These are phyloP conservation scores for Ypsolopha sequella DNA, from an alignment of 2,888 invertebrate genomes.

Conservation along the genomic window DNA sequence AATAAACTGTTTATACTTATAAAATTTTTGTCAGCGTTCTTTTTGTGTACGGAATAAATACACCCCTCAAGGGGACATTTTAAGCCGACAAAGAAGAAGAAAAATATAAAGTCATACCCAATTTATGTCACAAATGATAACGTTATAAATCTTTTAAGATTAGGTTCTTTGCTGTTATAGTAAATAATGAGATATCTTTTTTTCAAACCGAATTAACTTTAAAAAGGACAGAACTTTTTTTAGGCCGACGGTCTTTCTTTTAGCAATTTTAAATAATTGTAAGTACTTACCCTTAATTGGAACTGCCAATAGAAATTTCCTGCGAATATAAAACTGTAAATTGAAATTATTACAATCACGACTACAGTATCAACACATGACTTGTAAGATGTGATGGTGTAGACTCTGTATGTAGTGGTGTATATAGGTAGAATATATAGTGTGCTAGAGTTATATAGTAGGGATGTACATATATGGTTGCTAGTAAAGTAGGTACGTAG, in stretches of 20 bases:
- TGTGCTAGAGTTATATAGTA: no score
- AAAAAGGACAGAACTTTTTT: neutral
- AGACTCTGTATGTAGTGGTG: neutral
- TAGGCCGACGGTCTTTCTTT: neutral
- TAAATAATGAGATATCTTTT: neutral
- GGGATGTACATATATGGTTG: no score
- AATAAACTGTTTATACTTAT: slow-evolving; percentile 31
- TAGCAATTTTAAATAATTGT: neutral
- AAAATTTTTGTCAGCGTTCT: slow-evolving; percentile 22
- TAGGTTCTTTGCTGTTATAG: neutral
- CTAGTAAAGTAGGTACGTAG: no score
- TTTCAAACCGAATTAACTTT: neutral
- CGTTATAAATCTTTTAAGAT: neutral
- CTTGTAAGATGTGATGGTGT: neutral
- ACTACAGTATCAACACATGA: neutral
- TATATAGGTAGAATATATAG: neutral
- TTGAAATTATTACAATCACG: neutral
- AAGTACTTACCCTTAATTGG: neutral
- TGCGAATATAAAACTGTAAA: neutral
- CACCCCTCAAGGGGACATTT: neutral
- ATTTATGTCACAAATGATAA: slow-evolving; percentile 1
- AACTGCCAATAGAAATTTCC: neutral
- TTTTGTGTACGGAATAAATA: neutral
- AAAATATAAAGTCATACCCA: neutral
- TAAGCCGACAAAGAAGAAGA: neutral